A percentile compares a stretch with the other conserved stretches of the same genome.
phyloP scores from a whole-genome alignment of 2,888 invertebrate genomes.

The Drosophila prolongata region DNA sequence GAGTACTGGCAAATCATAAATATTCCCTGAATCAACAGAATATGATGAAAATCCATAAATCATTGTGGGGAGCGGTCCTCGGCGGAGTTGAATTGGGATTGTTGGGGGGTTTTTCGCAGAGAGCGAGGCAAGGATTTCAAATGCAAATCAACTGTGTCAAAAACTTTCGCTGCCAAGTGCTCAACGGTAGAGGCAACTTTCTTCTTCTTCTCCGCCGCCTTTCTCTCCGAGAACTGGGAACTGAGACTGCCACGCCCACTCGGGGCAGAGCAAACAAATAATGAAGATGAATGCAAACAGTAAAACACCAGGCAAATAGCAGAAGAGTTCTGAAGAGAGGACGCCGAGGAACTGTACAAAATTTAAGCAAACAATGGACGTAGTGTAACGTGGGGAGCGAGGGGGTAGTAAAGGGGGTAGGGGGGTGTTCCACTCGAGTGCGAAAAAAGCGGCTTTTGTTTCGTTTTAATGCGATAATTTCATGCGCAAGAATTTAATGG shows the following conservation, averaged over 20 bases:
- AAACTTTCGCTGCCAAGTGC: conserved; percentile 72
- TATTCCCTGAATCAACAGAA: conserved; percentile 83
- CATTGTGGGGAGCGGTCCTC: conserved; percentile 58
- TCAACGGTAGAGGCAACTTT: conserved; percentile 55
- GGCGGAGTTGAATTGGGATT: conserved; percentile 24
- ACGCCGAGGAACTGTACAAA: conserved; percentile 66
- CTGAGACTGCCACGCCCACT: conserved; percentile 48
- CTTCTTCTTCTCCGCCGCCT: conserved; percentile 11
- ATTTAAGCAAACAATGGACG: conserved; percentile 76
- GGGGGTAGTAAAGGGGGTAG: neutral
- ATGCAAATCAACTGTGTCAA: conserved; percentile 81
- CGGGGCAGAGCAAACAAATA: conserved; percentile 75
- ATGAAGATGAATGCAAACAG: conserved; percentile 80
- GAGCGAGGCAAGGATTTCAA: conserved; percentile 66
- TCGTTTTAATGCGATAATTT: conserved; percentile 73
- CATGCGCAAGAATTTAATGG: conserved; percentile 72
- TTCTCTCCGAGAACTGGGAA: neutral
- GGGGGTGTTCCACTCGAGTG: conserved; percentile 18
- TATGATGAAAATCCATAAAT: conserved; percentile 83
- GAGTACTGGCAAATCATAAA: conserved; percentile 75
- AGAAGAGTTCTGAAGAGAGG: conserved; percentile 47
- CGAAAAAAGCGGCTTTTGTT: conserved; percentile 52
- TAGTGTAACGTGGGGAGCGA: conserved; percentile 2
- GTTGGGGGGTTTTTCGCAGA: conserved; percentile 4
- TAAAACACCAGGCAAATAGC: conserved; percentile 77